Evolutionary conservation across 1,140 invertebrate species (phyloP), one percentile per base, ranked within the genome.

Genomic region (Physella acuta): DNA sequence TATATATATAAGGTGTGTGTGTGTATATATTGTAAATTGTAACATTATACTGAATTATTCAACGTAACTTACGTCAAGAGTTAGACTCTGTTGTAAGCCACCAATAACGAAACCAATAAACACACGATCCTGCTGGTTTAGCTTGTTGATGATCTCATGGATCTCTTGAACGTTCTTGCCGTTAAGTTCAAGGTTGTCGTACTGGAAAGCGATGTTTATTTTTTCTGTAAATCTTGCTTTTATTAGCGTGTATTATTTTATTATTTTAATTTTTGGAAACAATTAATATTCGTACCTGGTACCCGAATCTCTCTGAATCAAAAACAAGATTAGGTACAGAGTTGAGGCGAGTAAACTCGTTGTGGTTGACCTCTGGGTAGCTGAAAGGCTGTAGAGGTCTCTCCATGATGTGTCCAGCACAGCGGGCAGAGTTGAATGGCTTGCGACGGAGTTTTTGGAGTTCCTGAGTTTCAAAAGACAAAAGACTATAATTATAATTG

Each of bases 361-460:
- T 66, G 44, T 20, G 16, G 64, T 73, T 73, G 20, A 34, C n/a
- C n/a, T n/a, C n/a, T n/a, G n/a, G n/a, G n/a, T n/a, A n/a, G n/a
- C n/a, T n/a, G n/a, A n/a, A n/a, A 3, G 72, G 72, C 30, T 71
- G 62, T 37, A 73, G 39, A 24, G 72, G 72, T 24, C 49, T 30
- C 17, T 62, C 33, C 28, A 73, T 20, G 17, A 61, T 44, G 1
- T 53, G 30, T 16, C 62, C 58, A 4, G 58, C 73, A 68, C 73
- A 75, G 58, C 53, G 33, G n/a, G 68, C 68, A 4, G 39, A 20
- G 44, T 73, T 73, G 68, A 71, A 75, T 20, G 73, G 73, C 34
- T 70, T 68, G 34, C 53, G 67, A 11, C 73, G n/a, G 30, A 70
- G 31, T 34, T 71, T 71, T 58, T 75, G 73, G 17, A 75, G 53